Percentiles rank a stretch among this genome's conserved stretches.
Conservation (phyloP, 2,888 invertebrate species). For the Eledona agricola region DNA sequence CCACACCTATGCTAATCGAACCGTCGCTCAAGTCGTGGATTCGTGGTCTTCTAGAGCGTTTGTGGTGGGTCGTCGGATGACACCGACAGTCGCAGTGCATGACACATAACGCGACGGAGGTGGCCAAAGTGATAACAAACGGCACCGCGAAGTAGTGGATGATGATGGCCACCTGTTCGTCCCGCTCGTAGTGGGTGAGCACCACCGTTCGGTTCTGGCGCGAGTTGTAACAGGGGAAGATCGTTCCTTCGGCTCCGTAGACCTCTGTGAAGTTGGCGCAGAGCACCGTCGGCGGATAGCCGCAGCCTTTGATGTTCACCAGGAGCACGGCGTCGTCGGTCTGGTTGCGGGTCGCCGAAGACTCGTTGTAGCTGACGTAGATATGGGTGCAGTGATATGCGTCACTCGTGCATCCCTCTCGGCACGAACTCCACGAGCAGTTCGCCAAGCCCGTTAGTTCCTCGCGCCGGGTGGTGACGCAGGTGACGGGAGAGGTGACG, state of each 20-base stretch:
- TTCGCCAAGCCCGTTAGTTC: slow-evolving; percentile 78
- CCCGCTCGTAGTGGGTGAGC: slow-evolving; percentile 82
- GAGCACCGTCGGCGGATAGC: slow-evolving; percentile 80
- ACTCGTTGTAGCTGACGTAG: slow-evolving; percentile 67
- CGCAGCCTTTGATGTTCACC: slow-evolving; percentile 86
- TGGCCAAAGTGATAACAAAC: slow-evolving; percentile 83
- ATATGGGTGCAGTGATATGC: slow-evolving; percentile 74
- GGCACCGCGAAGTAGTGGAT: slow-evolving; percentile 86
- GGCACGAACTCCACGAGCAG: slow-evolving; percentile 82
- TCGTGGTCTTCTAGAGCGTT: slow-evolving; percentile 72
- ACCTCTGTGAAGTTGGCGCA: slow-evolving; percentile 79
- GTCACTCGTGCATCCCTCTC: slow-evolving; percentile 84
- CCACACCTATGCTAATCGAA: slow-evolving; percentile 76
- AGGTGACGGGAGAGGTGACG: slow-evolving; percentile 76
- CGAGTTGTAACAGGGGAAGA: slow-evolving; percentile 75
- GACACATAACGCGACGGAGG: slow-evolving; percentile 84
- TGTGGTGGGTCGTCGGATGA: slow-evolving; percentile 72
- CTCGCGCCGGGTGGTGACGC: slow-evolving; percentile 75
- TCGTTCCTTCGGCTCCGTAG: slow-evolving; percentile 74
- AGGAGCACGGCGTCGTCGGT: slow-evolving; percentile 69
- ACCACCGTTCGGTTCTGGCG: slow-evolving; percentile 84
- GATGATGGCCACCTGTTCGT: slow-evolving; percentile 83
- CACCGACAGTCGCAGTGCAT: slow-evolving; percentile 87
- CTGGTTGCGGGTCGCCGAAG: slow-evolving; percentile 54
- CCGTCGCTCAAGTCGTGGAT: slow-evolving; percentile 73